Base-by-base conservation (phyloP, 2,113 vertebrate species). In the Irena cyanogastra region DNA sequence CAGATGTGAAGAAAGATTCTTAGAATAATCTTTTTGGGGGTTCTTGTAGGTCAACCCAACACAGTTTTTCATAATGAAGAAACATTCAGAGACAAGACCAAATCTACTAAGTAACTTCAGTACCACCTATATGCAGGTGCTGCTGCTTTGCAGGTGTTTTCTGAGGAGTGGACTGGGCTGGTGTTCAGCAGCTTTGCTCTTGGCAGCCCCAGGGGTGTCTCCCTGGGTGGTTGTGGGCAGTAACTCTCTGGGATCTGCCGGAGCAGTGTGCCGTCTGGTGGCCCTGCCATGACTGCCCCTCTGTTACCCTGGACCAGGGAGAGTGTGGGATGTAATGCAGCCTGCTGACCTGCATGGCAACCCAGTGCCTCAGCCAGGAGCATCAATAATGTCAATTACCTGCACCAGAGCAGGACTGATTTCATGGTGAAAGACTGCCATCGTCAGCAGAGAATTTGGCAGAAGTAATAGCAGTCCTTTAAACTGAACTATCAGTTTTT, bases 221-320 rank as follows among this genome's bases (percentile, higher is more conserved):
- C 33, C 27, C 27, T n/a, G 37, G 13, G 33, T 60, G 27, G 8
- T 0, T 71, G 41, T 56, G 57, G 41, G 37, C 35, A 76, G 20
- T 56, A 56, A 11, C 30, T 87, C 16, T 50, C 57, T 26, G 61
- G 35, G 27, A 39, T 26, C 31, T 70, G 13, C 33, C 0, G 0
- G 17, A 57, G 37, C 59, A 59, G 31, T 0, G 0, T 35, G 21
- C 39, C 11, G 5, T 0, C 0, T 3, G 27, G n/a, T 63, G 57
- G 41, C 37, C 7, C 3, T 83, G 64, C 45, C 0, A 0, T 42
- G 13, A 9, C 39, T 50, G 50, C 35, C 41, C 0, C 11, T 50
- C 50, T 61, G 11, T 37, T 35, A 7, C 44, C 35, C 26, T 39
- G 37, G 22, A 13, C 16, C 31, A 63, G 28, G 33, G n/a, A 39